Evolutionary conservation across 2,888 invertebrate genomes (phyloP).

Genomic region (Trissoscelio sp.): DNA sequence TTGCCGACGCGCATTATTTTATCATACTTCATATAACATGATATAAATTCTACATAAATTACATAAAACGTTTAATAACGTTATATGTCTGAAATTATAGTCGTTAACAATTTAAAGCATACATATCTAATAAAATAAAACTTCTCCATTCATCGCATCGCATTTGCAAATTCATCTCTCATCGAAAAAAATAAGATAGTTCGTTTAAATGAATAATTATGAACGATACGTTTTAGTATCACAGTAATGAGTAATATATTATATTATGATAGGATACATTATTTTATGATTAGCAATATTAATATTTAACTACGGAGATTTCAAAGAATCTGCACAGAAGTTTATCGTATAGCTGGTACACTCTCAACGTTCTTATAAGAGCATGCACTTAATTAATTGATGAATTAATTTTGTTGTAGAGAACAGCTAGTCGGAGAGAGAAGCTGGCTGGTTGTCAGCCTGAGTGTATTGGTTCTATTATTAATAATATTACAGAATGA

Average conservation of each 20-base stretch:
- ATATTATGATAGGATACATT: constrained; percentile 11
- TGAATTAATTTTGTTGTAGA: constrained; percentile 73
- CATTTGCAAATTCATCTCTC: background rate
- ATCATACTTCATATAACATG: constrained; percentile 6
- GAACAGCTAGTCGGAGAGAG: constrained; percentile 50
- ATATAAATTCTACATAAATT: constrained; percentile 2
- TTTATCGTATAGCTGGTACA: constrained; percentile 32
- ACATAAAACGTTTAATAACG: constrained; percentile 3
- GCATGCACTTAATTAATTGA: constrained; percentile 74
- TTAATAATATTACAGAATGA: constrained; percentile 72
- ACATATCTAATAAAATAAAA: constrained; percentile 2
- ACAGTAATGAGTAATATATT: background rate
- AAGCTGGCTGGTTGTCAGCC: constrained; percentile 35
- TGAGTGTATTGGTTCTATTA: constrained; percentile 75
- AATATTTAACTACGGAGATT: constrained; percentile 43
- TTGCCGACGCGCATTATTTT: background rate
- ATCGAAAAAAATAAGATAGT: background rate
- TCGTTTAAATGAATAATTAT: background rate
- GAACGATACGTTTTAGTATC: background rate
- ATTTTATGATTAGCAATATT: constrained; percentile 26
- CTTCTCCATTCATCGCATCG: constrained; percentile 2
- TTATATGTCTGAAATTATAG: background rate
- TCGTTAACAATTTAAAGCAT: background rate
- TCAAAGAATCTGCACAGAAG: constrained; percentile 38
- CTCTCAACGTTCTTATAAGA: constrained; percentile 49